Evolutionary conservation across 2,113 vertebrate species (phyloP), one percentile per base, ranked within the genome.

Genomic region (Chrysochloris asiatica): DNA sequence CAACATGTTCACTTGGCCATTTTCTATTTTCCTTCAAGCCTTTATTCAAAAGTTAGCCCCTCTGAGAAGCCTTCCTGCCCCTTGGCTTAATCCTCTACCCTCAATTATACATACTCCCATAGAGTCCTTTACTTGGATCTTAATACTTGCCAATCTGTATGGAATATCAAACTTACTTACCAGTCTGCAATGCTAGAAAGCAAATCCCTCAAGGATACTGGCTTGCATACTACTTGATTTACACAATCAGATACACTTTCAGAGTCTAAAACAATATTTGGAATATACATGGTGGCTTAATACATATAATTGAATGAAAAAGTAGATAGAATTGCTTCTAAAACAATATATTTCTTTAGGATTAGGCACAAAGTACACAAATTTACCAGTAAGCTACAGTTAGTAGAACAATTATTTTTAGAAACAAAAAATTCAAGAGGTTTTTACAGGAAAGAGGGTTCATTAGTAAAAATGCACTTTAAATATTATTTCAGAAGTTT

Each of bases 391-490:
- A 54, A n/a, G 52, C 14, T 54, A 19, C 77, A 88, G 10, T 12
- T 90, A 86, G 30, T 21, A 28, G 30, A 94, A 89, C 82, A 93
- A 61, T 56, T 41, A 59, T 67, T 59, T 38, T 36, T 92, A 83
- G 79, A 93, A 45, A 45, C 73, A 69, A 79, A 33, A 90, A 86
- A 92, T 65, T 88, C 47, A 79, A 38, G 41, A 89, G 26, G 77
- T 75, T 22, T 83, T 52, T 83, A 89, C n/a, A 38, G 71, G 47
- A 86, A 89, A 41, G 2, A 83, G n/a, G 16, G 73, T 83, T 65
- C 10, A 73, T 59, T 4, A 41, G 7, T 67, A 14, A 73, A 89
- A 73, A 30, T 19, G 65, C 26, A 83, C 6, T 19, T 72, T 75
- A 67, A 75, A 56, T 75, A 79, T 61, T 16, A 2, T 38, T 92